Evolutionary conservation across 2,113 vertebrate genomes (phyloP).

Genomic region (Triplophysa dalaica): DNA sequence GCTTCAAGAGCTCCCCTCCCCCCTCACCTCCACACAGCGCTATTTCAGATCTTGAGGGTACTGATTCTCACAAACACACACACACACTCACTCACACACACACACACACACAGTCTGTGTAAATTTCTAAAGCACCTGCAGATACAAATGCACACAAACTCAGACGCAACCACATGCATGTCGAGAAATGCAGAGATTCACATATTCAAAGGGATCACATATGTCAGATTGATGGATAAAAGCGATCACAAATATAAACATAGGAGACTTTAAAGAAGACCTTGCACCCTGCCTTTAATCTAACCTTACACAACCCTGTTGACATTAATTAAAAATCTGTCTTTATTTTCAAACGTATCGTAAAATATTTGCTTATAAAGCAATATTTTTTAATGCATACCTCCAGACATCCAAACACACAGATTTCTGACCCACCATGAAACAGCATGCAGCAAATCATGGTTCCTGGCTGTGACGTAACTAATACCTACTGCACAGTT

Average conservation of each 20-base stretch:
- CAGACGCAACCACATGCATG: conserved; percentile 3
- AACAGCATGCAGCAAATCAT: too few species aligned
- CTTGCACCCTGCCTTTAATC: too few species aligned
- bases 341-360: too few species aligned
- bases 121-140: conserved; percentile 27
- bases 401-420: too few species aligned
- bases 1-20: conserved; percentile 57
- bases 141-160: background rate
- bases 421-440: too few species aligned
- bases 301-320: too few species aligned
- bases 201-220: background rate
- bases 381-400: too few species aligned
- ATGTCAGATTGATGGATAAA: background rate
- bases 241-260: background rate
- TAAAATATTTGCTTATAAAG: too few species aligned
- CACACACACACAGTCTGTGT: background rate
- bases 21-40: conserved; percentile 56
- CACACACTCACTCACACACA: conserved; percentile 24
- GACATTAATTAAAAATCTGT: too few species aligned
- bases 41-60: conserved; percentile 60
- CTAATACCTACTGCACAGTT: too few species aligned
- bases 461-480: too few species aligned
- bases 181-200: background rate
- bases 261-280: too few species aligned
- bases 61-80: conserved; percentile 49